Base-by-base conservation (phyloP, 1,140 invertebrate genomes). In the Drosophila albomicans region DNA sequence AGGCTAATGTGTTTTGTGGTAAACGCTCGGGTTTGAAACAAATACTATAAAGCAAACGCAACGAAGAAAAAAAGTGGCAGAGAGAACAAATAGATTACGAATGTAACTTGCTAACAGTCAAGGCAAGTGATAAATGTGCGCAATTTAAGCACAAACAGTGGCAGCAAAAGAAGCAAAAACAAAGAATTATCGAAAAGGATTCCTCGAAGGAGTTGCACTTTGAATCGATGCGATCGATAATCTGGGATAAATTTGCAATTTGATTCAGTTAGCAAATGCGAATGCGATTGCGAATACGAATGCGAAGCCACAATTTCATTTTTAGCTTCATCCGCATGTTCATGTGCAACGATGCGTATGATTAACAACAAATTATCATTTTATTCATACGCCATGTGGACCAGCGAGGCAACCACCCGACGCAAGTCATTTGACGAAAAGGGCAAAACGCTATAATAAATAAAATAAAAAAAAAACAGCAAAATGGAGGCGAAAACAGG, bases 301-400 rank as follows among this genome's bases (percentile, higher is more conserved):
- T 25, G 45, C 16, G 13, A 48, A 16, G 5, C 15, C 45, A 48
- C 45, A 48, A 48, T 16, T 48, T 48, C 45, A 11, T 20, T 28
- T 28, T 51, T 25, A 20, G 61, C 38, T 43, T 61, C 72, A 74
- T 25, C 62, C 69, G 43, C 38, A 65, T 54, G 62, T 16, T 43
- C 43, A 51, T 51, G 71, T 79, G 69, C 65, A 88, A 71, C 78
- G 48, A 49, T 66, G 81, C 74, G 78, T 84, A 88, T 81, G 79
- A 88, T 88, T 79, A 82, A 88, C 66, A 79, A 64, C 57, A 76
- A 80, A 85, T 78, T 78, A 71, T 58, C 68, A 66, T 54, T 63
- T 73, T 79, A 69, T 77, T 79, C 81, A 84, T 73, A 70, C 67
- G 68, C 38, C 63, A 46, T 38, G 72, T 43, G 56, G 63, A 45